Base-by-base conservation (phyloP, 2,113 vertebrate genomes). In the Drymodes brunneopygia region DNA sequence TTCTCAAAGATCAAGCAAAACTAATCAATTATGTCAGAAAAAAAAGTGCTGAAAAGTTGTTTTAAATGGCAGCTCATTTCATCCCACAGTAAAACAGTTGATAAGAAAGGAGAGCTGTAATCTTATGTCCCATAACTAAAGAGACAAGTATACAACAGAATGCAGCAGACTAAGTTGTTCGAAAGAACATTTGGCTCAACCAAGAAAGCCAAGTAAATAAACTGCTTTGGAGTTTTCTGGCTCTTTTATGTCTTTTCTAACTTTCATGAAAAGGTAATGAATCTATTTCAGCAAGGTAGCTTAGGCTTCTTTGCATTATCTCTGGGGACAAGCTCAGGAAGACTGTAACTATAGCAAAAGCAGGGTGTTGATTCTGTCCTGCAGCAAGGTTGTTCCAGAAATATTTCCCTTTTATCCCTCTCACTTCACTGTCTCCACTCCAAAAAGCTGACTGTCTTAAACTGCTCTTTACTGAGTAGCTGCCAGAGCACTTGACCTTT, bases 81-180 rank as follows among this genome's bases (percentile, higher is more conserved):
- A 44, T 64, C n/a, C 10, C 35, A 29, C 47, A 62, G 5, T 15
- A 16, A 57, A 74, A 23, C 7, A 67, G n/a, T 20, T 40, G 28
- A 10, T 90, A 67, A 47, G 42, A 58, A 66, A 70, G 33, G n/a
- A 86, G 44, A 82, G 4, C 19, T 71, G 57, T 79, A 91, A 78
- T 86, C 15, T 73, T 66, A n/a, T 0, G 4, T 66, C n/a, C 16
- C 13, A 8, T 80, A 45, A 29, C 42, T 70, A 17, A n/a, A 88
- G 42, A 47, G 9, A 50, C 7, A 19, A 61, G 13, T 48, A 17
- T 56, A 57, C 0, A 0, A 25, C 12, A 48, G 24, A 60, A 27
- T 25, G 12, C 28, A 36, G 23, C 57, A 61, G n/a, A n/a, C 38
- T 8, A 38, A 40, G 31, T 28, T 45, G 15, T 66, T 86, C 36